phyloP scores from a whole-genome alignment of 2,888 invertebrate genomes.

The Trachelus stipa region DNA sequence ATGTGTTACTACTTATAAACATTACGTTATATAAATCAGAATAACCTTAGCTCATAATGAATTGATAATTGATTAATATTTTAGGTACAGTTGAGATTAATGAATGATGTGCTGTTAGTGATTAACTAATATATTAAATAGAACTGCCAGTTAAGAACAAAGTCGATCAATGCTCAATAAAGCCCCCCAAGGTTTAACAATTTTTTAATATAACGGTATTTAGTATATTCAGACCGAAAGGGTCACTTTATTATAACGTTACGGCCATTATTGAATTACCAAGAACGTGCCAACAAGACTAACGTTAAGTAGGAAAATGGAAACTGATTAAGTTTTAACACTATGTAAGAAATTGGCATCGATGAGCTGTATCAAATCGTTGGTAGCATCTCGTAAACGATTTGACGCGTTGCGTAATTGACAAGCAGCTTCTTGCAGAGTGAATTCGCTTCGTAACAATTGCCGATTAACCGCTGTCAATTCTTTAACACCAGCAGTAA shows the following conservation, averaged over 20 bases:
- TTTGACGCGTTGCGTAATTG: conserved; percentile 55
- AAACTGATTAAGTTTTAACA: conserved; percentile 46
- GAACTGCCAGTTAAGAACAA: conserved; percentile 58
- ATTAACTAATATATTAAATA: conserved; percentile 51
- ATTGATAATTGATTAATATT: conserved; percentile 30
- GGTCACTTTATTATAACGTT: conserved; percentile 1
- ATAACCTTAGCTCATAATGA: conserved; percentile 30
- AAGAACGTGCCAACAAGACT: conserved; percentile 3
- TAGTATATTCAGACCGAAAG: not conserved
- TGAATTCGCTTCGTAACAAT: conserved; percentile 58
- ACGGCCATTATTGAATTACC: not conserved
- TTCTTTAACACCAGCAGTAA: conserved; percentile 52
- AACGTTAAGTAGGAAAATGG: not conserved
- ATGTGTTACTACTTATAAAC: conserved; percentile 24
- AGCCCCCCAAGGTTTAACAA: conserved; percentile 24
- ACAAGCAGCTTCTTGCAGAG: conserved; percentile 60
- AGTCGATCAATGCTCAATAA: conserved; percentile 59
- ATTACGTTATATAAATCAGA: conserved; percentile 26
- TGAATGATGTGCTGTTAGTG: conserved; percentile 38
- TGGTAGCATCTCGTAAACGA: conserved; percentile 51
- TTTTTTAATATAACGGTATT: conserved; percentile 7
- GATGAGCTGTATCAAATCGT: conserved; percentile 48
- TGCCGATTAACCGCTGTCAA: conserved; percentile 57
- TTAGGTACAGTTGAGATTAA: conserved; percentile 21
- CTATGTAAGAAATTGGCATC: conserved; percentile 57